Evolutionary conservation across 2,113 vertebrate genomes (phyloP).

Genomic region (Hylia prasina): DNA sequence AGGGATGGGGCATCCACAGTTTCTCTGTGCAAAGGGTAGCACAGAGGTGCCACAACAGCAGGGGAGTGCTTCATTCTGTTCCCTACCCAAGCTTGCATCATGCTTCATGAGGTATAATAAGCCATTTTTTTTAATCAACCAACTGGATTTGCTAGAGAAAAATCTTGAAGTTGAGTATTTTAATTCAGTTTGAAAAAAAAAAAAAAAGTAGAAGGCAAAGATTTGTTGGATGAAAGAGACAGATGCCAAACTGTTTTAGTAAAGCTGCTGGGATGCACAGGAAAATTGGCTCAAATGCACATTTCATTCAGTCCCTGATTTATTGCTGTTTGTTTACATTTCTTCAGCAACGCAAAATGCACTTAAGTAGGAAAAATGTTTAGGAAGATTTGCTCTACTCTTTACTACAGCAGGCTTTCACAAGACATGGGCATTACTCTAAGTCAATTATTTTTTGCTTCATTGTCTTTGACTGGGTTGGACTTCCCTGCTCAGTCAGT

Average conservation of each 20-base stretch:
- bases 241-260: neutral
- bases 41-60: neutral
- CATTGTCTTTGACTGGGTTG: neutral
- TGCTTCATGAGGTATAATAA: neutral
- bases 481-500: neutral
- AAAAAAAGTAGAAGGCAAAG: neutral
- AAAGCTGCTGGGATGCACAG: neutral
- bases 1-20: neutral
- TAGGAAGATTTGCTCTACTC: neutral
- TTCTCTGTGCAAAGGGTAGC: neutral
- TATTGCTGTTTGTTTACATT: neutral
- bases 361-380: neutral
- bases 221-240: neutral
- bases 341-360: neutral
- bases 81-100: neutral
- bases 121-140: neutral
- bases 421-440: neutral
- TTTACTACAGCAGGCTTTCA: neutral
- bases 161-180: neutral
- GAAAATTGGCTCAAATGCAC: neutral
- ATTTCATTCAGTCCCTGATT: neutral
- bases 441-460: neutral
- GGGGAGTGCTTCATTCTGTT: neutral
- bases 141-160: neutral
- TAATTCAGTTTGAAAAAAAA: neutral